Base-by-base conservation (phyloP, 2,888 invertebrate genomes). In the Orthosia gothica region DNA sequence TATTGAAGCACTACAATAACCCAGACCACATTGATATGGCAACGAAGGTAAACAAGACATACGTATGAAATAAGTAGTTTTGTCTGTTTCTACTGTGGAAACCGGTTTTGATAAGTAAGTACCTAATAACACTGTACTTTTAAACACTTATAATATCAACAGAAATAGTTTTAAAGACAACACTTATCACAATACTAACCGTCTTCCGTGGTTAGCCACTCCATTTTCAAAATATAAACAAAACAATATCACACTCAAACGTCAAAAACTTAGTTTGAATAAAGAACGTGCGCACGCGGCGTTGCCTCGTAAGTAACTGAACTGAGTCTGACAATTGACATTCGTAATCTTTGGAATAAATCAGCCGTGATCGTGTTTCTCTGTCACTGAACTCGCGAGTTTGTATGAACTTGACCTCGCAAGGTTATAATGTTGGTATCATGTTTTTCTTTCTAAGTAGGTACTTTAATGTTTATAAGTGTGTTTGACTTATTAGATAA, bases 191-290 rank as follows among this genome's bases (percentile, higher is more conserved):
- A 55, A 54, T 16, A 86, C 89, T 88, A 65, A 94, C 94, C 94
- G 72, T 91, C 88, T 50, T 90, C 87, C 50, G 93, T 91, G n/a
- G 75, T 87, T 55, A 85, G 88, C 90, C 90, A 92, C 86, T 94
- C 92, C 95, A 95, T 94, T 85, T 86, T 88, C 26, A 74, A 76
- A 65, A 55, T 26, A 57, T n/a, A 65, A 26, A 50, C 47, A 69
- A 50, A 61, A 74, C 32, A 58, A 49, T 45, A 20, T n/a, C 3
- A 47, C 15, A 13, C 13, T 20, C 13, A 55, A 59, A 55, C 5
- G 16, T 52, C 15, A 68, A 68, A 58, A 66, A 54, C 12, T 64
- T 55, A 63, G 45, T 18, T 52, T 57, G 5, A 59, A 70, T 23
- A 58, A 20, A 12, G 18, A 69, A 82, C 88, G 83, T 84, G 89